Evolutionary conservation across 92 coral and sea anemone species (phyloP).

Genomic region (Isaurus tuberculatus): DNA sequence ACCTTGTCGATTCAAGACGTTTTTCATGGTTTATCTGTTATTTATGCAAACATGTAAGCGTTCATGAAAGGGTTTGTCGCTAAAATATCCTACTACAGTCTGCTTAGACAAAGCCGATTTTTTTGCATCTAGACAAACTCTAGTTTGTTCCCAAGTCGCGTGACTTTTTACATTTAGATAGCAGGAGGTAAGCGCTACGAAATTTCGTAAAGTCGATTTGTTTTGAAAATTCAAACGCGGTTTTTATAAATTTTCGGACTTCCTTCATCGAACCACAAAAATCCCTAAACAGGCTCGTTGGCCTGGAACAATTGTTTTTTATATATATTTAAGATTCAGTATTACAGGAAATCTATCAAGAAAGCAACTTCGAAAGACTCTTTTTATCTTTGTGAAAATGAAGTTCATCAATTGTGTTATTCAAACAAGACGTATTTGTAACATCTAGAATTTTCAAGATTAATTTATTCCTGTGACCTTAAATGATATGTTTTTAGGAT

Average conservation of each 20-base stretch:
- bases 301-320: too few relatives aligned
- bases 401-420: constrained; percentile 4
- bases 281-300: too few relatives aligned
- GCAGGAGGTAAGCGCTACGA: constrained; percentile 10
- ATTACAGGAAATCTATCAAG: not conserved
- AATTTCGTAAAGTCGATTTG: not conserved
- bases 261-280: not conserved
- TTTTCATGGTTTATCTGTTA: not conserved
- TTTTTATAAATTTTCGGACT: not conserved
- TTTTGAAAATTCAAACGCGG: constrained; percentile 4
- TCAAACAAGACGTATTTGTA: constrained; percentile 1
- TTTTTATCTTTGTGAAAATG: constrained; percentile 11
- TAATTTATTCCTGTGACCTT: constrained; percentile 45
- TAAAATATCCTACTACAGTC: too few relatives aligned
- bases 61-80: not conserved
- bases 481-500: not conserved
- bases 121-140: not conserved
- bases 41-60: constrained; percentile 19
- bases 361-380: too few relatives aligned
- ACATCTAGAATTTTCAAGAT: constrained; percentile 32
- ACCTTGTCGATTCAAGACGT: constrained; percentile 6
- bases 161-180: constrained; percentile 30
- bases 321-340: not conserved
- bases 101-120: not conserved
- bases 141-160: constrained; percentile 30